These are phyloP conservation scores for Umimayanthus chanpuru DNA, from an alignment of 92 coral and sea anemone species.

Conservation along the genomic window DNA sequence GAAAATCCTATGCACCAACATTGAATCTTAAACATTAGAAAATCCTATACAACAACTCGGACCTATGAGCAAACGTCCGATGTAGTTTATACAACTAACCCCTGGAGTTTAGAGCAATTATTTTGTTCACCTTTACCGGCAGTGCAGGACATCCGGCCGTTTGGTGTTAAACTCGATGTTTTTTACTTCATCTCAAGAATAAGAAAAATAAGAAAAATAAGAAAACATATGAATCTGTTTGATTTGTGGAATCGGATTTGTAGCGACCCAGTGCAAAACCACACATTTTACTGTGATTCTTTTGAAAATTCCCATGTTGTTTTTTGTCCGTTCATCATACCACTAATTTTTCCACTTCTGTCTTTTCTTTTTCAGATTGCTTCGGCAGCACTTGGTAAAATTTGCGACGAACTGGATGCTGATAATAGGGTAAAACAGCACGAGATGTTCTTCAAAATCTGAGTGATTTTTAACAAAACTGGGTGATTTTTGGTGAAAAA, in stretches of 20 bases:
- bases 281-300: neutral
- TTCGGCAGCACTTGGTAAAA: conserved; percentile 87
- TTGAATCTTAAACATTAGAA: no score
- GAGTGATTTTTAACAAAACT: neutral
- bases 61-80: no score
- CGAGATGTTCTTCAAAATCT: neutral
- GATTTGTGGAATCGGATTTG: neutral
- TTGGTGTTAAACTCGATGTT: no score
- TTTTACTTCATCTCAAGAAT: no score
- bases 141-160: no score
- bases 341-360: neutral
- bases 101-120: no score
- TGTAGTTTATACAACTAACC: no score
- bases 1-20: no score
- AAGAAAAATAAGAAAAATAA: no score
- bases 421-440: conserved; percentile 60
- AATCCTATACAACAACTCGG: no score
- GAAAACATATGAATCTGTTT: no score
- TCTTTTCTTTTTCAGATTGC: conserved; percentile 63
- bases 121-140: no score
- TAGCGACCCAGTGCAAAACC: neutral
- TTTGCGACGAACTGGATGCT: conserved; percentile 83
- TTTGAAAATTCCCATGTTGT: neutral
- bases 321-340: neutral
- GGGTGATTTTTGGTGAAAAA: neutral